These are phyloP conservation scores for Parazoanthus atlanticus DNA, from an alignment of 92 coral and sea anemone genomes.

Conservation along the genomic window DNA sequence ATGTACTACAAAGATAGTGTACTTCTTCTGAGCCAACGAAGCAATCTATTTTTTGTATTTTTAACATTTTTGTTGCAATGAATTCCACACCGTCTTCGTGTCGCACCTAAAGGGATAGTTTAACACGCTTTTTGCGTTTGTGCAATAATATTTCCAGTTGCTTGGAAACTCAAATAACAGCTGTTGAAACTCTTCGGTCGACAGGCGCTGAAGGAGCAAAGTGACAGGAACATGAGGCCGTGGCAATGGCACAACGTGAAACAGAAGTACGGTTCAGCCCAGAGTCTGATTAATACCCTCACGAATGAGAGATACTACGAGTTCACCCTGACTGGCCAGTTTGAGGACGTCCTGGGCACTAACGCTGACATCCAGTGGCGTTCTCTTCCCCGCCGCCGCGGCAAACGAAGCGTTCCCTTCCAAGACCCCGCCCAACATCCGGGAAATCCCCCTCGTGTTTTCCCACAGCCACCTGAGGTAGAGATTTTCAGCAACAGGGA, in stretches of 20 bases:
- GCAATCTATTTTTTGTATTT: no score
- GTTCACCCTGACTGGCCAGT: constrained; percentile 44
- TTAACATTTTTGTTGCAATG: no score
- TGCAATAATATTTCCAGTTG: background rate
- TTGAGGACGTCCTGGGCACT: constrained; percentile 53
- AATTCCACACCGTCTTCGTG: no score
- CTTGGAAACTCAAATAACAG: background rate
- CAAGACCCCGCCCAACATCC: background rate
- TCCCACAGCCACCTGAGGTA: constrained; percentile 1
- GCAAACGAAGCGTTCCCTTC: background rate
- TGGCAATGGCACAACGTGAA: constrained; percentile 62
- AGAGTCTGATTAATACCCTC: constrained; percentile 41
- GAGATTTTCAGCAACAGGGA: background rate
- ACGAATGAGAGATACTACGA: constrained; percentile 27
- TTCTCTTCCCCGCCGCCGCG: background rate
- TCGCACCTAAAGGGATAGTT: no score
- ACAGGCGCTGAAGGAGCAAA: constrained; percentile 45
- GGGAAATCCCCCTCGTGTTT: constrained; percentile 17
- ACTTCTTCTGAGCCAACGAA: no score
- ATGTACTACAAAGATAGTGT: no score
- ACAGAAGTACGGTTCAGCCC: constrained; percentile 34
- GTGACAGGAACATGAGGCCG: constrained; percentile 48
- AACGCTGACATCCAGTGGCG: constrained; percentile 46
- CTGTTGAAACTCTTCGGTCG: background rate
- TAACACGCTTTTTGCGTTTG: background rate